Percentiles rank a stretch among this genome's conserved stretches.
Evolutionary conservation across 2,888 invertebrate genomes (phyloP).

Genomic region (Archips crataeganus): DNA sequence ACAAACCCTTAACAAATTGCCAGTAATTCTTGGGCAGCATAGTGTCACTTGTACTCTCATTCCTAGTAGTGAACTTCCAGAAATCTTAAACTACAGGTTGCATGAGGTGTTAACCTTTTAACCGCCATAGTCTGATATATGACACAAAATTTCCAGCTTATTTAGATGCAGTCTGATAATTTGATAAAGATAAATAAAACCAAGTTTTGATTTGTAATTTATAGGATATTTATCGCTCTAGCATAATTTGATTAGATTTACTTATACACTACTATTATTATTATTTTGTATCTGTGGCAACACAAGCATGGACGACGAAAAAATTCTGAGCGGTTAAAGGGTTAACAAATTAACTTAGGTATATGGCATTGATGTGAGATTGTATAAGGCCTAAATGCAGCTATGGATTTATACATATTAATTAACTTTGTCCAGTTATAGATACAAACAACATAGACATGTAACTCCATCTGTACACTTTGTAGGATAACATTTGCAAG

Average conservation of each 20-base stretch:
- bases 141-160: too few relatives aligned
- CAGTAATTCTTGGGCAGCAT: background rate
- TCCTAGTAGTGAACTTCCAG: background rate
- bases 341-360: background rate
- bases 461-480: slow-evolving; percentile 12
- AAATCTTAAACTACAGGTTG: background rate
- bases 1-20: background rate
- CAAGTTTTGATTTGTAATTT: too few relatives aligned
- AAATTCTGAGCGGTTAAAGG: too few relatives aligned
- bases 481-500: slow-evolving; percentile 11
- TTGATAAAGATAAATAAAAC: too few relatives aligned
- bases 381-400: background rate
- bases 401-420: background rate
- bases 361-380: slow-evolving; percentile 7
- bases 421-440: background rate
- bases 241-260: too few relatives aligned
- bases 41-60: background rate
- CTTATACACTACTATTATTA: too few relatives aligned
- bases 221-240: too few relatives aligned
- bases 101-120: background rate
- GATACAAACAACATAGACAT: slow-evolving; percentile 4
- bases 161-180: too few relatives aligned
- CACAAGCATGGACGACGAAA: too few relatives aligned
- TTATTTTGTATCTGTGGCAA: too few relatives aligned
- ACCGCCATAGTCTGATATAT: too few relatives aligned